These are phyloP conservation scores for Varanus salvator DNA, from an alignment of 2,113 vertebrate genomes.

Conservation along the genomic window DNA sequence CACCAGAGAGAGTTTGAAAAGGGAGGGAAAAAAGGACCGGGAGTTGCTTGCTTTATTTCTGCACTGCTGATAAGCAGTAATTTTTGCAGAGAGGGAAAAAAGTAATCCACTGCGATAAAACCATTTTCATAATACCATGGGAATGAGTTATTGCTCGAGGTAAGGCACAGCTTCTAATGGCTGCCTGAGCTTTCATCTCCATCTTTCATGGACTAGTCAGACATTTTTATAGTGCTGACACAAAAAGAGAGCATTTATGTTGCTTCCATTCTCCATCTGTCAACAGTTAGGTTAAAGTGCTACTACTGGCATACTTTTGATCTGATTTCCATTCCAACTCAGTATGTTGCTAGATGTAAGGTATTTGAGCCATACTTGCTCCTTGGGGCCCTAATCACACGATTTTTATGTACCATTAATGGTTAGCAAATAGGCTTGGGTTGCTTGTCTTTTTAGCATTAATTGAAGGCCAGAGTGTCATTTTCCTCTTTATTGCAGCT, in stretches of 20 bases:
- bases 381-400: conserved; percentile 39
- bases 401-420: conserved; percentile 58
- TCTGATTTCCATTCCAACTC: conserved; percentile 70
- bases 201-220: conserved; percentile 79
- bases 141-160: conserved; percentile 77
- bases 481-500: conserved; percentile 51
- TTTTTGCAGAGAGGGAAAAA: conserved; percentile 76
- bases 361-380: conserved; percentile 46
- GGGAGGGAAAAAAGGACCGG: conserved; percentile 55
- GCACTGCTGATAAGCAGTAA: conserved; percentile 77
- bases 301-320: conserved; percentile 73
- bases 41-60: conserved; percentile 77
- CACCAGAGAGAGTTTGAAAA: conserved; percentile 46
- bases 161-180: conserved; percentile 75
- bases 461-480: conserved; percentile 19
- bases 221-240: conserved; percentile 82
- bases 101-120: conserved; percentile 79
- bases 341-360: conserved; percentile 34
- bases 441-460: conserved; percentile 51
- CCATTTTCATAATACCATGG: conserved; percentile 79
- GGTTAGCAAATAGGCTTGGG: conserved; percentile 53
- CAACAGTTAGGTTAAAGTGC: conserved; percentile 77
- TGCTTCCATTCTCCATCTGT: conserved; percentile 79
- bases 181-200: conserved; percentile 74
- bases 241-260: conserved; percentile 76